Percentiles rank a stretch among this genome's conserved stretches.
These are phyloP conservation scores for Hoplias malabaricus DNA, from an alignment of 2,113 vertebrate genomes.

Conservation along the genomic window DNA sequence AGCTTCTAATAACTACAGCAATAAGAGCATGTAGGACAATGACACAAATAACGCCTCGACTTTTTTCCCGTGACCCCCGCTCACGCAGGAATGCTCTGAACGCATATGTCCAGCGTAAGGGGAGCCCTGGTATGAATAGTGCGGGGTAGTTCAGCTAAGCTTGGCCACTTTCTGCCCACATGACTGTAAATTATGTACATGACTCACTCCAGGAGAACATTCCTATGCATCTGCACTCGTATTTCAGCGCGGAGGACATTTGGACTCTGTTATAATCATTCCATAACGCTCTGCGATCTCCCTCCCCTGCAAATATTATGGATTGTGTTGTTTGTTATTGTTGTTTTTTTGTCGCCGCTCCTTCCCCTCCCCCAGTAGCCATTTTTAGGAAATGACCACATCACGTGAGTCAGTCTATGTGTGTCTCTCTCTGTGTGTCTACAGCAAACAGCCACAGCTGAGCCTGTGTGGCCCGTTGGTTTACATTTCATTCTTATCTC, in stretches of 20 bases:
- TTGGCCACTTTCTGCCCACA: neutral
- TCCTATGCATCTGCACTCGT: neutral
- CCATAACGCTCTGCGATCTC: neutral
- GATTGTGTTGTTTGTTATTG: neutral
- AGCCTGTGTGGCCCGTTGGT: conserved; percentile 44
- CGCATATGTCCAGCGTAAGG: neutral
- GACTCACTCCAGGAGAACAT: conserved; percentile 24
- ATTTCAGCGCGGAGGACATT: neutral
- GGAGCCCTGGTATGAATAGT: conserved; percentile 37
- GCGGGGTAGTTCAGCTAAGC: conserved; percentile 27
- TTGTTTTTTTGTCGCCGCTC: neutral
- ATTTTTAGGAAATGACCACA: neutral
- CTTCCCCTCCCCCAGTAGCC: neutral
- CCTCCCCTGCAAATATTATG: neutral
- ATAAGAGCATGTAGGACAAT: no score
- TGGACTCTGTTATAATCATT: neutral
- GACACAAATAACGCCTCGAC: no score
- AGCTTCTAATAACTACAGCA: no score
- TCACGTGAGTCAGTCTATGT: neutral
- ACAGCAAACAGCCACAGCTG: neutral
- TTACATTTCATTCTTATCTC: conserved; percentile 35
- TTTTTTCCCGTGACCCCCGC: no score
- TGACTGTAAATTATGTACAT: conserved; percentile 45
- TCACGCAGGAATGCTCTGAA: neutral
- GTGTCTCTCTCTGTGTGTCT: neutral